Evolutionary conservation across 2,797 vertebrate species (phyloP), one percentile per base, ranked within the genome.

Genomic region (Pangasius sanitwongsei): DNA sequence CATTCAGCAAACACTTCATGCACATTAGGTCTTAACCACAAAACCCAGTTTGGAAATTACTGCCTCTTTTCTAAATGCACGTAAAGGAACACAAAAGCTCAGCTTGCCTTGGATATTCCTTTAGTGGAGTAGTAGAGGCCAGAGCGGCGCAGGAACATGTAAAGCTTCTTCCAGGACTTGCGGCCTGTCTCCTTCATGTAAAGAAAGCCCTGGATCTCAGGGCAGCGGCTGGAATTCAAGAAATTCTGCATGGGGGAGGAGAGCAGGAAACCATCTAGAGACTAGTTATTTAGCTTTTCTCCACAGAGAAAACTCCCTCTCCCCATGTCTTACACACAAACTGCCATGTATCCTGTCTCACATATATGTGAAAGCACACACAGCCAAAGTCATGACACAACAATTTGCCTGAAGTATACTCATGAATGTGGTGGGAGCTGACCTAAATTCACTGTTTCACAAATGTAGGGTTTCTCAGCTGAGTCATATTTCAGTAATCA

Each of bases 91-190:
- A 15, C 31, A 74, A 84, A 89, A 87, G 2, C 25, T 57, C 15
- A 55, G 81, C 92, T 95, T 93, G 98, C 98, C 97, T 99, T 99
- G 50, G 98, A 99, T 84, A 96, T 97, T 94, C 98, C 98, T 97
- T 99, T 99, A 48, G 98, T 98, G 88, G 98, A 99, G 92, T 94
- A 99, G 90, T 99, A 99, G 89, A 99, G 97, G 85, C 98, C 98
- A 0, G 98, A 99, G 90, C 98, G 96, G 25, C 98, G 96, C 94
- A 99, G 94, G 94, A 97, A 99, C 95, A 98, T 97, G 89, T 97
- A 98, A 83, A 98, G 93, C 91, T 97, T 99, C 94, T 99, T 99
- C 98, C 98, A 99, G 0, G 98, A 99, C 92, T 97, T 99, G 83
- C 97, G 97, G 65, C 97, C 98, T 6, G 97, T 94, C 86, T 99